These are phyloP conservation scores for Antedon mediterranea DNA, from an alignment of 53 echinoderm and acorn worm genomes.

Conservation along the genomic window DNA sequence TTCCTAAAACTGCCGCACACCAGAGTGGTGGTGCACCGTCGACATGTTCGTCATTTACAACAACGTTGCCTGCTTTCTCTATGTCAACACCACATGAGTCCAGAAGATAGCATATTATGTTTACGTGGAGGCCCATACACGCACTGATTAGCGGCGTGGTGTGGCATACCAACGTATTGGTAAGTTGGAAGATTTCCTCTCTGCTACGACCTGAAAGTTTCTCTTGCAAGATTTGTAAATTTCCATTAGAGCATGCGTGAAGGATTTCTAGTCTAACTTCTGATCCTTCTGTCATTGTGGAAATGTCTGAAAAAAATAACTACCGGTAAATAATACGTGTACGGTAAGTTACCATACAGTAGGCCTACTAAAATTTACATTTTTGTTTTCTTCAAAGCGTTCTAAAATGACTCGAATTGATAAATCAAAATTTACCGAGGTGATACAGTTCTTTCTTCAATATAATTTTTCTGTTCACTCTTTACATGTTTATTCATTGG, in stretches of 20 bases:
- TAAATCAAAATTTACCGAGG: too few relatives aligned
- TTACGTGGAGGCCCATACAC: not conserved
- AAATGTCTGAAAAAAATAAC: too few relatives aligned
- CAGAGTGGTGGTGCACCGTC: not conserved
- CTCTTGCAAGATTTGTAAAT: not conserved
- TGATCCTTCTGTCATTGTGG: not conserved
- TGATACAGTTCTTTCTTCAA: too few relatives aligned
- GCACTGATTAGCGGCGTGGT: not conserved
- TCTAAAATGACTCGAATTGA: too few relatives aligned
- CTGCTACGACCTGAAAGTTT: not conserved
- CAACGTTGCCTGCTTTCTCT: not conserved
- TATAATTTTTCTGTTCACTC: too few relatives aligned
- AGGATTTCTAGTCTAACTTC: not conserved
- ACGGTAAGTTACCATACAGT: too few relatives aligned
- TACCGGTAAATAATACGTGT: too few relatives aligned
- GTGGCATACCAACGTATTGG: not conserved
- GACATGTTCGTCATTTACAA: not conserved
- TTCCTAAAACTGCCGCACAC: not conserved
- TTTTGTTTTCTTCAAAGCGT: too few relatives aligned
- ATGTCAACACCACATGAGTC: not conserved
- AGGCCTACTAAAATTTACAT: too few relatives aligned
- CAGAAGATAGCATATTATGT: not conserved
- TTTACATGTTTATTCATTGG: too few relatives aligned
- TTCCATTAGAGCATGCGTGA: not conserved
- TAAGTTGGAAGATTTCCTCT: not conserved